Evolutionary conservation across 2,888 invertebrate genomes (phyloP).

Genomic region (Zygothrica quintamaculata): DNA sequence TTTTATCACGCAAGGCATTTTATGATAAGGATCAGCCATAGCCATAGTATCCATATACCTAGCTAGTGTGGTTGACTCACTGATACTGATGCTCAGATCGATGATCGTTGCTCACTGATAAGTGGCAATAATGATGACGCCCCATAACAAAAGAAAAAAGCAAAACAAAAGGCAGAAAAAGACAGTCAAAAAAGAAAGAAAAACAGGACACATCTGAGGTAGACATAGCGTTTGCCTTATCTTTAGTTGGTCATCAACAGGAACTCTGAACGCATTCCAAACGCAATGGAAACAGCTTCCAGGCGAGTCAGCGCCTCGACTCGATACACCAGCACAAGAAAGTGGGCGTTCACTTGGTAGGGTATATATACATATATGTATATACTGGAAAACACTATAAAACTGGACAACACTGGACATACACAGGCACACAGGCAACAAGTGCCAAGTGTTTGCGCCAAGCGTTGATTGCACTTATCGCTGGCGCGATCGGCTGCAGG

Average conservation of each 20-base stretch:
- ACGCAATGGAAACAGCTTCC: conserved; percentile 54
- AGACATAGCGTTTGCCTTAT: conserved; percentile 51
- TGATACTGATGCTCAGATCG: conserved; percentile 52
- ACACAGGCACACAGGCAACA: conserved; percentile 31
- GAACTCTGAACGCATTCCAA: conserved; percentile 37
- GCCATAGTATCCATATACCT: too few species aligned
- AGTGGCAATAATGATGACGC: conserved; percentile 35
- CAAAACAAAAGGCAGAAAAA: conserved; percentile 27
- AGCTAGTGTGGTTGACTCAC: conserved; percentile 4
- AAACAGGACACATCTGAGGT: conserved; percentile 20
- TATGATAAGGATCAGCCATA: conserved; percentile 62
- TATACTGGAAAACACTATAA: too few species aligned
- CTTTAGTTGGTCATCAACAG: conserved; percentile 47
- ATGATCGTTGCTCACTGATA: conserved; percentile 48
- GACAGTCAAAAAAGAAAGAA: conserved; percentile 8
- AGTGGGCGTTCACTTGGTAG: conserved; percentile 52
- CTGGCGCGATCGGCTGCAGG: conserved; percentile 48
- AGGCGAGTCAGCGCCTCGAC: conserved; percentile 35
- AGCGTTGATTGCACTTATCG: conserved; percentile 77
- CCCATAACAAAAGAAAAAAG: conserved; percentile 26
- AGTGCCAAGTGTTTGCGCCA: conserved; percentile 78
- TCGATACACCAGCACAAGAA: conserved; percentile 1
- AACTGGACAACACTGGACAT: conserved; percentile 33
- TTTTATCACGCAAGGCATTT: conserved; percentile 76
- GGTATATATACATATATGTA: too few species aligned